Evolutionary conservation across 2,113 vertebrate species (phyloP).

Genomic region (Myiozetetes cayanensis): DNA sequence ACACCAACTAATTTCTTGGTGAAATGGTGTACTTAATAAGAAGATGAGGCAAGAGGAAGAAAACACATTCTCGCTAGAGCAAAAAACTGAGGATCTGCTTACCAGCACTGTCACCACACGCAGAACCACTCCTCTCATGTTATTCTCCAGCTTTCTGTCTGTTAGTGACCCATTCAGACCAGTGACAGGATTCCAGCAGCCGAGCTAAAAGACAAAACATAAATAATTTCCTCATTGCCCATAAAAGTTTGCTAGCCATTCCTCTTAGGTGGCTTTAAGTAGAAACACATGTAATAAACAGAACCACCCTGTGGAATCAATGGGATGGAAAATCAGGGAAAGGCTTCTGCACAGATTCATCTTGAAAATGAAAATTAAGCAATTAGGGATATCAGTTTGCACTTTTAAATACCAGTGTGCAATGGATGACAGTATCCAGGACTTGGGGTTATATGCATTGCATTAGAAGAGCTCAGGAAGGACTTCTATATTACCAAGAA

Average conservation of each 20-base stretch:
- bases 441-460: neutral
- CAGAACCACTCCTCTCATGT: constrained; percentile 95
- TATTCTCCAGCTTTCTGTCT: constrained; percentile 96
- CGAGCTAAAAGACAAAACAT: constrained; percentile 82
- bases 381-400: neutral
- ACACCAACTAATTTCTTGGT: constrained; percentile 64
- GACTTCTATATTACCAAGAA: neutral
- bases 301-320: neutral
- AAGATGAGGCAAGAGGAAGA: constrained; percentile 53
- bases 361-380: constrained; percentile 22
- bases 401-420: neutral
- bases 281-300: rapidly evolving
- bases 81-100: constrained; percentile 58
- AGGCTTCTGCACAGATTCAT: neutral
- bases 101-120: constrained; percentile 96
- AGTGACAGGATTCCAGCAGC: constrained; percentile 94
- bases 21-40: constrained; percentile 63
- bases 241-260: neutral
- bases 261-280: neutral
- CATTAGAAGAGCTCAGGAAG: neutral
- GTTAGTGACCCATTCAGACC: constrained; percentile 95
- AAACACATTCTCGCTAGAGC: neutral
- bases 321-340: neutral
- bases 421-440: neutral
- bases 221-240: neutral